phyloP scores from a whole-genome alignment of 2,797 vertebrate species.

The Hafferia zeledoni region DNA sequence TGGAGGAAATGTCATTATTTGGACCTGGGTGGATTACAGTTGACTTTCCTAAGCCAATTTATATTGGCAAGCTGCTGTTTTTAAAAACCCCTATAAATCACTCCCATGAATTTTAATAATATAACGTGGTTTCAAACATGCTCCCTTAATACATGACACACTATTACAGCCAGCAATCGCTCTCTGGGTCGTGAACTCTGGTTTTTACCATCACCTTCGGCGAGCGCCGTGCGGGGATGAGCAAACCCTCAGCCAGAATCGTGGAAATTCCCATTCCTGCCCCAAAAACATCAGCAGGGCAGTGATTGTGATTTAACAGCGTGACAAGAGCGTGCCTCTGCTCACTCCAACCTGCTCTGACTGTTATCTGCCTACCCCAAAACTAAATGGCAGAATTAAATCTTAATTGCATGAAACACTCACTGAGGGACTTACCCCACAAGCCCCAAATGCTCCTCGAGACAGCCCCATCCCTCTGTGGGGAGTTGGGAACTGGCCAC shows the following conservation, averaged over 20 bases:
- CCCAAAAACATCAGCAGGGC: not conserved
- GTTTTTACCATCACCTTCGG: not conserved
- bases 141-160: conserved; percentile 42
- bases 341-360: not conserved
- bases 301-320: fast-evolving
- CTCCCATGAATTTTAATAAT: conserved; percentile 63
- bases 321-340: not conserved
- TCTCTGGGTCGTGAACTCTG: not conserved
- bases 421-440: not conserved
- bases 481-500: not conserved
- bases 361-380: not conserved
- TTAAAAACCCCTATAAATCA: conserved; percentile 63
- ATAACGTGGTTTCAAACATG: conserved; percentile 35
- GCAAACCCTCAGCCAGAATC: fast-evolving
- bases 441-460: fast-evolving
- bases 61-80: conserved; percentile 68
- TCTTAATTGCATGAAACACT: not conserved
- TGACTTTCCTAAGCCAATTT: conserved; percentile 68
- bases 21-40: conserved; percentile 61
- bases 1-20: conserved; percentile 70
- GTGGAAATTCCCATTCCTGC: not conserved
- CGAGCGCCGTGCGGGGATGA: fast-evolving
- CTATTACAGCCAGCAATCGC: not conserved
- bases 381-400: not conserved
- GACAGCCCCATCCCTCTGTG: not conserved